Conservation (phyloP, 2,797 vertebrate species). For the Cirrhinus mrigala region DNA sequence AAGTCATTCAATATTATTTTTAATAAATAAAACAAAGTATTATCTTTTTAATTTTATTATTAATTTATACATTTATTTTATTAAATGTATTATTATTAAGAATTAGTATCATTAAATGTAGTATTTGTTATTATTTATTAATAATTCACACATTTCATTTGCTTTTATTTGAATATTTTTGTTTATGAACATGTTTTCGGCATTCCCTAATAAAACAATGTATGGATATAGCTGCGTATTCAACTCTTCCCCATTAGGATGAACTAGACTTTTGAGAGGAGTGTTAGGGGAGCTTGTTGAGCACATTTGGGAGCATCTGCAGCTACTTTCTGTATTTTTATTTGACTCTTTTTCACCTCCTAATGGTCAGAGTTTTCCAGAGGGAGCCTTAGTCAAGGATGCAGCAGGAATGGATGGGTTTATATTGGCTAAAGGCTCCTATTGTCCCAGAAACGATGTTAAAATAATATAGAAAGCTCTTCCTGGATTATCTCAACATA, state of each 20-base stretch:
- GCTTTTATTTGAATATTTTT: too few species aligned
- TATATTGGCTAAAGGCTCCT: slow-evolving; percentile 75
- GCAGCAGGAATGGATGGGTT: slow-evolving; percentile 72
- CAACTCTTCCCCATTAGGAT: not conserved
- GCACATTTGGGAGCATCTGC: slow-evolving; percentile 2
- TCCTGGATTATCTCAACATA: slow-evolving; percentile 20
- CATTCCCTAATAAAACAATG: not conserved
- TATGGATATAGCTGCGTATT: not conserved
- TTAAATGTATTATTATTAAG: not conserved
- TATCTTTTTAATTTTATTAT: too few species aligned
- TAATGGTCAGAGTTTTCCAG: slow-evolving; percentile 75
- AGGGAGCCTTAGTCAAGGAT: slow-evolving; percentile 71
- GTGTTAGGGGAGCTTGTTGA: not conserved
- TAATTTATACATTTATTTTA: not conserved
- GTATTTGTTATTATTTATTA: not conserved
- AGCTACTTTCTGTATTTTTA: slow-evolving; percentile 15
- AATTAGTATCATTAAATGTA: not conserved
- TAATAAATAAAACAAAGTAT: not conserved
- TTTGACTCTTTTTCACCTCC: slow-evolving; percentile 43
- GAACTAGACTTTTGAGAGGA: not conserved
- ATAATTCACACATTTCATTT: not conserved
- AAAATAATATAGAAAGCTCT: slow-evolving; percentile 74
- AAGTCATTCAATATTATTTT: not conserved
- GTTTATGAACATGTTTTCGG: too few species aligned
- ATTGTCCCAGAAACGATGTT: slow-evolving; percentile 78